These are phyloP conservation scores for Morelia viridis DNA, from an alignment of 2,797 vertebrate genomes.

Conservation along the genomic window DNA sequence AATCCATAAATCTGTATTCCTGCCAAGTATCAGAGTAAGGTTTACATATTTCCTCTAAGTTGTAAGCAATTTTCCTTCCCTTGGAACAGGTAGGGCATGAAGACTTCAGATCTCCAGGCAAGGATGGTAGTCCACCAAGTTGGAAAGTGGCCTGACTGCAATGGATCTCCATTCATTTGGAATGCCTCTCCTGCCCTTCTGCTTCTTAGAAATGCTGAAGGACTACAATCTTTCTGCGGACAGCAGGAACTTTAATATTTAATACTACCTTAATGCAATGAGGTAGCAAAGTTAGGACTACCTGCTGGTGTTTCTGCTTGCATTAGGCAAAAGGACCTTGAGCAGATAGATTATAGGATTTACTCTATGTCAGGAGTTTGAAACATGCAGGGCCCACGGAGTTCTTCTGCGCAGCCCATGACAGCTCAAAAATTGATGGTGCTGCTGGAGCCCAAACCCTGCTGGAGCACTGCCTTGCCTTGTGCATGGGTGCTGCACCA, in stretches of 20 bases:
- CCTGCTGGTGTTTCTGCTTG: neutral
- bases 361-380: neutral
- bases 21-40: neutral
- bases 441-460: neutral
- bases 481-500: neutral
- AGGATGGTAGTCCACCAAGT: neutral
- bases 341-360: neutral
- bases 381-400: neutral
- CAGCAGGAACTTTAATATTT: neutral
- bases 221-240: neutral
- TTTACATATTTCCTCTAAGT: neutral
- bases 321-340: neutral
- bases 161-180: neutral
- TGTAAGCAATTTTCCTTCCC: neutral
- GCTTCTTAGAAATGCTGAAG: neutral
- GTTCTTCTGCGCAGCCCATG: neutral
- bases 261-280: neutral
- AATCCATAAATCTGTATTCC: neutral
- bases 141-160: neutral
- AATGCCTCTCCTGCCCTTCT: neutral
- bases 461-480: neutral
- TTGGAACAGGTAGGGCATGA: neutral
- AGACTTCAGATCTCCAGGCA: neutral
- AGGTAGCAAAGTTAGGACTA: neutral
- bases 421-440: neutral